Evolutionary conservation across 1,140 invertebrate genomes (phyloP), one percentile per base, ranked within the genome.

Genomic region (Pseudoatta argentina): DNA sequence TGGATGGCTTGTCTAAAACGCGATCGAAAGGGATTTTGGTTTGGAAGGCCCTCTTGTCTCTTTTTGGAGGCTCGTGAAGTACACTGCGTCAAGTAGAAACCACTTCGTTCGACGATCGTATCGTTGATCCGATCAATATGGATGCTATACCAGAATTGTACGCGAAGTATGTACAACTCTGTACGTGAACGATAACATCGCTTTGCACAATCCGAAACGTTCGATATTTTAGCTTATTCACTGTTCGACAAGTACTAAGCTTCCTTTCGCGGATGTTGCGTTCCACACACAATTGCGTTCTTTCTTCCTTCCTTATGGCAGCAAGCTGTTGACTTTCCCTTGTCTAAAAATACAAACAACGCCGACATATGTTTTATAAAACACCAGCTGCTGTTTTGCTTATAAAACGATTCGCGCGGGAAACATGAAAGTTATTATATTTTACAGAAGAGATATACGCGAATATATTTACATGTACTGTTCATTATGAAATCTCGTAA

Each of bases 11-110:
- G 77, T 71, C 63, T 57, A 21, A 64, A 85, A 53, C 59, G 48
- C 82, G 66, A 79, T 89, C 88, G 86, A 89, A 89, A 51, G 66
- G 88, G 87, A 87, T 89, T 59, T 73, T 21, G 30, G 51, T 53
- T 71, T 78, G 51, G 61, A 12, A 53, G 44, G 59, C 34, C n/a
- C 61, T 67, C 69, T 71, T 18, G 69, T 76, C 82, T 57, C 87
- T 89, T 83, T 71, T 87, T 87, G 85, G 66, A 73, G 69, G 64
- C 75, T 67, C 39, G 55, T 81, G 59, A 18, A 77, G 61, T 69
- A 44, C 34, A 73, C 39, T 51, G 24, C 55, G 44, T 44, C n/a
- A 81, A 75, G 63, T 69, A 81, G 57, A 57, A 73, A 59, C 24
- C 34, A 51, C 61, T 66, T 44, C 39, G 55, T n/a, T 73, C 67